Conservation (phyloP, 2,888 invertebrate species). For the Heliconius ismenius region DNA sequence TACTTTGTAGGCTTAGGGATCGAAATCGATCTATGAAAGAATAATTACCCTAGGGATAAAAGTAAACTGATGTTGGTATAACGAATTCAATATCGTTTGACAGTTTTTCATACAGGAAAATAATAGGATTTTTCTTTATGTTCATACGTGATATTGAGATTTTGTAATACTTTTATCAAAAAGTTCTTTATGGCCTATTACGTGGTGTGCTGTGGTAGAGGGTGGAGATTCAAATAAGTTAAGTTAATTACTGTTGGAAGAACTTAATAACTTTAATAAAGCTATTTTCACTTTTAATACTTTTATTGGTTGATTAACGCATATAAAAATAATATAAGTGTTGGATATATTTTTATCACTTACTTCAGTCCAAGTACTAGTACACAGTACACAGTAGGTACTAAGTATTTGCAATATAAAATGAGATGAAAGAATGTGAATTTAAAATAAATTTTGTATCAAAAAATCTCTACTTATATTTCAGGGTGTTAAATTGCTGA, state of each 20-base stretch:
- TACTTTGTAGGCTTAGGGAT: background rate
- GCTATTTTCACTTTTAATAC: background rate
- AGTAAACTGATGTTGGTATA: constrained; percentile 17
- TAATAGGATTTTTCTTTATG: constrained; percentile 3
- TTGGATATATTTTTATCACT: background rate
- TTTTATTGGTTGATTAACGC: background rate
- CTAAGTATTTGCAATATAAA: background rate
- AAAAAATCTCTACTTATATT: background rate
- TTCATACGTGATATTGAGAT: background rate
- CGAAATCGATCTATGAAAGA: constrained; percentile 5
- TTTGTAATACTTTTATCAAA: background rate
- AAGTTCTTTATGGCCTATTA: background rate
- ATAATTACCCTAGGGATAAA: constrained; percentile 11
- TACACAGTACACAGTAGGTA: too few relatives aligned
- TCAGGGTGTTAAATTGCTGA: background rate
- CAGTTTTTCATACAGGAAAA: constrained; percentile 13
- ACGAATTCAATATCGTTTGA: constrained; percentile 8
- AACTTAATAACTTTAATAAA: background rate
- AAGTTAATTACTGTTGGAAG: background rate
- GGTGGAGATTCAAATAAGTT: background rate
- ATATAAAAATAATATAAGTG: background rate
- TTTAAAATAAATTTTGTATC: background rate
- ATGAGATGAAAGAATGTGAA: too few relatives aligned
- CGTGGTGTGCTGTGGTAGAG: background rate
- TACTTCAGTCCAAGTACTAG: background rate